Evolutionary conservation across 2,113 vertebrate species (phyloP).

Genomic region (Piprites chloris): DNA sequence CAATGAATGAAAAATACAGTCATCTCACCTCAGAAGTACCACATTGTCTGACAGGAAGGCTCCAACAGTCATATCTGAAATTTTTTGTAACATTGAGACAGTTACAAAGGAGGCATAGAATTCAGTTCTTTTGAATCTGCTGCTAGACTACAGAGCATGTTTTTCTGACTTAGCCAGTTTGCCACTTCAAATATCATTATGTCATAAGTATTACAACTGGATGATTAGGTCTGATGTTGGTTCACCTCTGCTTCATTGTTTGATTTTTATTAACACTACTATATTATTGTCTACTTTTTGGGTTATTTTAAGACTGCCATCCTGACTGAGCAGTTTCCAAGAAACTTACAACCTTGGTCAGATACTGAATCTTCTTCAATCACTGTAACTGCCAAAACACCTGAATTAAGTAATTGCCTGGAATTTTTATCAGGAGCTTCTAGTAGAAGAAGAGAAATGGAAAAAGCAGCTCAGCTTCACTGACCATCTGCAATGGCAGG

Average conservation of each 20-base stretch:
- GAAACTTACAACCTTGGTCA: background rate
- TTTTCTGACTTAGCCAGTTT: background rate
- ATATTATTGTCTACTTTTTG: background rate
- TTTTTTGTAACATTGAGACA: constrained; percentile 20
- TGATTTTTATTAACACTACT: background rate
- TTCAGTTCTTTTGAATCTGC: background rate
- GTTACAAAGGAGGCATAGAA: background rate
- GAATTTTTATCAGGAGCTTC: background rate
- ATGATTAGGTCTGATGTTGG: background rate
- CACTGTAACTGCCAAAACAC: background rate
- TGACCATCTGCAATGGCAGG: background rate
- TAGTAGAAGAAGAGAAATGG: background rate
- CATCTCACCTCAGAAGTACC: constrained; percentile 89
- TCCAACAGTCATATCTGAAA: constrained; percentile 92
- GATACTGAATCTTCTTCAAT: background rate
- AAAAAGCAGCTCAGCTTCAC: background rate
- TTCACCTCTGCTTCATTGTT: background rate
- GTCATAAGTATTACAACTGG: background rate
- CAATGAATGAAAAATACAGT: background rate
- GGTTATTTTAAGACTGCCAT: background rate
- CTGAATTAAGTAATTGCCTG: background rate
- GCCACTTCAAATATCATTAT: background rate
- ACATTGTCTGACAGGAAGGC: constrained; percentile 94
- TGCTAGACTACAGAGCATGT: background rate
- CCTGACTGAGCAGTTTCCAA: background rate